Evolutionary conservation across 1,140 invertebrate genomes (phyloP), one percentile per base, ranked within the genome.

Genomic region (Metaphire vulgaris): DNA sequence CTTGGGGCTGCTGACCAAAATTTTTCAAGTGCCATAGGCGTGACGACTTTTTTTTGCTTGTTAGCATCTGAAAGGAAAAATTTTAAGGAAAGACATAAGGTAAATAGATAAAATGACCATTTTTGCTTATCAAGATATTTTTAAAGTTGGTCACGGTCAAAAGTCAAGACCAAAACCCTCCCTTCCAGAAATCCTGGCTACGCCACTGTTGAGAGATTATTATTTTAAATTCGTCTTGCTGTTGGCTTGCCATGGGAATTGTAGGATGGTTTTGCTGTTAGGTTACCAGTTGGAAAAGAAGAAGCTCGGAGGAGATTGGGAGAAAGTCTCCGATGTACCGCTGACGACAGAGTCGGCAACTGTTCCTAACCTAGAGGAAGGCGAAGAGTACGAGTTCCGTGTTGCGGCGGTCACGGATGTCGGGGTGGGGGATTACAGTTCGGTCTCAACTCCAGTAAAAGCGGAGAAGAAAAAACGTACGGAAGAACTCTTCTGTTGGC

Each of bases 281-380:
- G 92, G 92, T 33, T 99, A 98, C 84, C 91, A 97, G 33, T 95
- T 99, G 82, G 96, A 99, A 85, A 99, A 98, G 88, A 91, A 94
- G 33, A 88, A 96, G 16, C 94, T 93, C 1, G 93, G 94, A 65
- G 96, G 96, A 79, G 93, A 93, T 31, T 99, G 97, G 97, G 94
- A 80, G 69, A 82, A 81, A 73, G 82, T 81, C 2, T 84, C 80
- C 73, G 82, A 85, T 31, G 34, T 30, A 21, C 82, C 80, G 26
- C 69, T 83, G 2, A 72, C 79, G n/a, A 83, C 83, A 71, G 80
- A 80, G 31, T 79, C 76, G 29, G 84, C 79, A 73, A 83, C 90
- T 80, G 90, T 95, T 1, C 92, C 95, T 84, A 93, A 93, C 83
- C 87, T 99, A 72, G 86, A 91, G 0, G 90, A 93, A 76, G 93